phyloP scores from a whole-genome alignment of 2,888 invertebrate species.

The Portevinia maculata region DNA sequence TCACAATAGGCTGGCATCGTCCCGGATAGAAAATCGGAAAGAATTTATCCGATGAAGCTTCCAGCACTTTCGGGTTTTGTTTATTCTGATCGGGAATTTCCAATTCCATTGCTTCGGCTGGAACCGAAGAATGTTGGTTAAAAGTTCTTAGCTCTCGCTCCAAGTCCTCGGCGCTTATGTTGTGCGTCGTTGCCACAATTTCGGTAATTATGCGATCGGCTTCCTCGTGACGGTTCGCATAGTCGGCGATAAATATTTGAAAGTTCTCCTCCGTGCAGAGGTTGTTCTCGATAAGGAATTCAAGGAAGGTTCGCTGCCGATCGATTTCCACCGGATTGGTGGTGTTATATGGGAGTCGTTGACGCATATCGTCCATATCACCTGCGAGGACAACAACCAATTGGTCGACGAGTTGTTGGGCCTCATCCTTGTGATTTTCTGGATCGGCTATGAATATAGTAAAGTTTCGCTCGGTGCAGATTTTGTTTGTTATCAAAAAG shows the following conservation, averaged over 20 bases:
- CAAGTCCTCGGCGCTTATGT: slow-evolving; percentile 52
- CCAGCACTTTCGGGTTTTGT: slow-evolving; percentile 13
- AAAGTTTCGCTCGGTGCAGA: slow-evolving; percentile 81
- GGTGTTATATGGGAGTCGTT: slow-evolving; percentile 76
- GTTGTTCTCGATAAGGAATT: slow-evolving; percentile 77
- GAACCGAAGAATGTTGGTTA: slow-evolving; percentile 5
- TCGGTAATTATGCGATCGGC: slow-evolving; percentile 75
- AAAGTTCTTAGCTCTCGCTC: slow-evolving; percentile 47
- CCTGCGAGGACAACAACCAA: slow-evolving; percentile 76
- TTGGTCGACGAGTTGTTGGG: slow-evolving; percentile 79
- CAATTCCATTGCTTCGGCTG: slow-evolving; percentile 35
- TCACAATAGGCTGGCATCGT: slow-evolving; percentile 76
- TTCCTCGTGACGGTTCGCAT: slow-evolving; percentile 75
- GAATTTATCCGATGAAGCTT: slow-evolving; percentile 77
- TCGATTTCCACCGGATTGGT: slow-evolving; percentile 75
- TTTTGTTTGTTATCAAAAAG: slow-evolving; percentile 81
- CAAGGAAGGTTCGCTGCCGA: slow-evolving; percentile 75
- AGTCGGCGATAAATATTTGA: slow-evolving; percentile 77
- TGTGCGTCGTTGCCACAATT: slow-evolving; percentile 46
- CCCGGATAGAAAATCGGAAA: slow-evolving; percentile 83
- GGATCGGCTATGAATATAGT: slow-evolving; percentile 81
- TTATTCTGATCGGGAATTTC: slow-evolving; percentile 64
- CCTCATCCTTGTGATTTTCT: slow-evolving; percentile 80
- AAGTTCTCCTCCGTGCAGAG: slow-evolving; percentile 78
- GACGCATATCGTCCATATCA: slow-evolving; percentile 75